A percentile compares a stretch with the other conserved stretches of the same genome.
phyloP scores from a whole-genome alignment of 2,797 vertebrate genomes.

The Passerculus sandwichensis region DNA sequence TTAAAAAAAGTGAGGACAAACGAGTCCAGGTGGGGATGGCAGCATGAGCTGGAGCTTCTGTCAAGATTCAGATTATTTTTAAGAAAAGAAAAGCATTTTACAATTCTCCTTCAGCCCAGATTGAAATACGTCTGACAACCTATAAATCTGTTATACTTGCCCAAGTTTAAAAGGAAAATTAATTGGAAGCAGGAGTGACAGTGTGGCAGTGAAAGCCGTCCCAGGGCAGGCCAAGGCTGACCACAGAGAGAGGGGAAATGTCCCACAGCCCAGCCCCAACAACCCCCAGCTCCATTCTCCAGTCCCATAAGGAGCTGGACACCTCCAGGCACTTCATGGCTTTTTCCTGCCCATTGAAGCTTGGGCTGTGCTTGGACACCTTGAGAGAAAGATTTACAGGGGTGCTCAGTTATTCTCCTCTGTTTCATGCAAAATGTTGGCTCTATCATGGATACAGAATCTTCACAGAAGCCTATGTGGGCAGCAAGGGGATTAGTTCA shows the following conservation, averaged over 20 bases:
- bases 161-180: background rate
- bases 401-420: background rate
- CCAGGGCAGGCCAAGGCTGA: background rate
- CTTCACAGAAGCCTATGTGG: background rate
- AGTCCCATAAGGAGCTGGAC: background rate
- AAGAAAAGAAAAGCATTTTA: background rate
- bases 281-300: background rate
- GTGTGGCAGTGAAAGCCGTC: background rate
- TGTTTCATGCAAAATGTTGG: background rate
- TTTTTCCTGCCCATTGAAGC: background rate
- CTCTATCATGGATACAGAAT: background rate
- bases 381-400: background rate
- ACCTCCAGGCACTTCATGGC: background rate
- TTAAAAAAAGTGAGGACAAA: background rate
- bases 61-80: background rate
- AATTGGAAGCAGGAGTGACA: background rate
- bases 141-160: background rate
- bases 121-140: background rate
- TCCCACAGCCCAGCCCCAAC: fast-evolving
- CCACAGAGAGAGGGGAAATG: fast-evolving
- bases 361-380: background rate
- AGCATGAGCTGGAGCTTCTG: background rate
- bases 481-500: background rate
- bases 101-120: background rate
- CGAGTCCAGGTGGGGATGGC: background rate